A percentile compares a stretch with the other conserved stretches of the same genome.
Conservation (phyloP, 2,797 vertebrate genomes). For the Eremophila alpestris region DNA sequence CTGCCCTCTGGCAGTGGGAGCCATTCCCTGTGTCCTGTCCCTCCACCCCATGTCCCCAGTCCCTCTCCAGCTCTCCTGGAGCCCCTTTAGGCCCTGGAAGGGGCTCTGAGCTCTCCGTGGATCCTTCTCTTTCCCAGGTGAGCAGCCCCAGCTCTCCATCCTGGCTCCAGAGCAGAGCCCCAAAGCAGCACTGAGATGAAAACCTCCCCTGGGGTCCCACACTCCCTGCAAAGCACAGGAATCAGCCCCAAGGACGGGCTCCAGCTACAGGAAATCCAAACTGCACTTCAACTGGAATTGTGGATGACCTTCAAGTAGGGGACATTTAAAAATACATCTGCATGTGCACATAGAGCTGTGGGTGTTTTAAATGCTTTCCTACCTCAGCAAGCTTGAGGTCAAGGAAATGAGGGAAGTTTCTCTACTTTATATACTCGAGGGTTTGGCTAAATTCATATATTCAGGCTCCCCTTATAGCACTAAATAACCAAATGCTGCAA, state of each 20-base stretch:
- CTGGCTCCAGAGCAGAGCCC: not conserved
- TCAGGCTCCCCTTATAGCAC: not conserved
- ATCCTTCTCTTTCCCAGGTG: not conserved
- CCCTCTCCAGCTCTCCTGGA: not conserved
- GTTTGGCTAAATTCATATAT: not conserved
- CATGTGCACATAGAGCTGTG: not conserved
- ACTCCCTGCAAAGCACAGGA: not conserved
- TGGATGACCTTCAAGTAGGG: not conserved
- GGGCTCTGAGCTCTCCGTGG: not conserved
- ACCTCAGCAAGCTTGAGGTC: not conserved
- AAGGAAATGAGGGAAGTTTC: not conserved
- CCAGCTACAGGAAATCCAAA: not conserved
- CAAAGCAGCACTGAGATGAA: not conserved
- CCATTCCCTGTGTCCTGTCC: not conserved
- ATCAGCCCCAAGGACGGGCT: not conserved
- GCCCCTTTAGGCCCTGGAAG: rapidly evolving
- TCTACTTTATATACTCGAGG: not conserved
- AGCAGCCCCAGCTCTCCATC: not conserved
- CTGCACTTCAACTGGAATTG: not conserved
- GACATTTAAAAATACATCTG: not conserved
- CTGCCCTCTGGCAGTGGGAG: not conserved
- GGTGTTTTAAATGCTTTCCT: not conserved
- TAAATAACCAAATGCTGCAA: not conserved
- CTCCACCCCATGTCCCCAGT: not conserved
- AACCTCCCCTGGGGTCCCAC: not conserved